Base-by-base conservation (phyloP, 2,113 vertebrate species). In the Acrocephalus kingi region DNA sequence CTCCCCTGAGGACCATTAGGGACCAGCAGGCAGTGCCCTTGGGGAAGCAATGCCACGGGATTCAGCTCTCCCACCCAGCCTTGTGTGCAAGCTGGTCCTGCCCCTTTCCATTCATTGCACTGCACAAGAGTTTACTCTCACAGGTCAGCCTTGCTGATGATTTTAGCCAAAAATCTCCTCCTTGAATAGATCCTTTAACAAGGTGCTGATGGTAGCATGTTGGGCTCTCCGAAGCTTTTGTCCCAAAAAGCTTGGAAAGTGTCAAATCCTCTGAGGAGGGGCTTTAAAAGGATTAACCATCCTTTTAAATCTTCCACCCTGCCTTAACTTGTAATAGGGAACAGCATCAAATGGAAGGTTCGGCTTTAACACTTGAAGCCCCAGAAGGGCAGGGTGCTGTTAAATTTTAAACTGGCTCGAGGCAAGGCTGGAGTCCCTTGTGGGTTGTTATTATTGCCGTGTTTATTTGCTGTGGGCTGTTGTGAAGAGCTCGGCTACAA, bases 391-490 rank as follows among this genome's bases (percentile, higher is more conserved):
- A 80, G 41, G 33, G 54, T 56, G 90, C 69, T 88, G 80, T 58
- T 71, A 92, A 37, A 49, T 87, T 96, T 94, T 75, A 77, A 64
- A 46, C 80, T 11, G 15, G 15, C 59, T n/a, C 0, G 14, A 90
- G 87, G 63, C 64, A 43, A 86, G 72, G 59, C 69, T 84, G 82
- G 61, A 85, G 54, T 90, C 96, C 90, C 95, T n/a, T 27, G 64
- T 31, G 92, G 94, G 66, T 87, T 90, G 68, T 89, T 89, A n/a
- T 96, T 96, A 73, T 87, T 83, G 95, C 80, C 39, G 66, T 86
- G 95, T 87, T 91, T 81, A 71, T 90, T 95, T 88, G 89, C 93
- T 89, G 87, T 20, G 91, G 41, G 71, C 87, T 88, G 77, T 92
- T 91, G 94, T 43, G 48, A 41, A 55, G 72, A 59, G 30, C 76